A percentile compares a stretch with the other conserved stretches of the same genome.
phyloP scores from a whole-genome alignment of 2,888 invertebrate species.

The Philaethria dido region DNA sequence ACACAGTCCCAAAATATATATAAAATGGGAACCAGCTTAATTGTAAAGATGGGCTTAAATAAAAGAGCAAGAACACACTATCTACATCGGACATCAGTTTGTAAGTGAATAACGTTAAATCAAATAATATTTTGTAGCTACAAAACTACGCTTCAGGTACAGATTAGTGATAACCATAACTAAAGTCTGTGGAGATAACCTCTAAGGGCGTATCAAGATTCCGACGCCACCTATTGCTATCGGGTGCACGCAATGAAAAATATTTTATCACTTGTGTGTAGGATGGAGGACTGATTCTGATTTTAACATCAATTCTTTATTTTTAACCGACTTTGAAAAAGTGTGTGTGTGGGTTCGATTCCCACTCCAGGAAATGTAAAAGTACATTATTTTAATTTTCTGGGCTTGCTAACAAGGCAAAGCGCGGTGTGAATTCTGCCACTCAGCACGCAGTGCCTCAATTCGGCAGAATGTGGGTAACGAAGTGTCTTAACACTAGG shows the following conservation, averaged over 20 bases:
- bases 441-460: too few species aligned
- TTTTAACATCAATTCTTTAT: not conserved
- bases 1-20: too few species aligned
- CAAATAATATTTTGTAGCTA: constrained; percentile 18
- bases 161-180: constrained; percentile 24
- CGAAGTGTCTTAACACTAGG: too few species aligned
- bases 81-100: constrained; percentile 7
- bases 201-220: constrained; percentile 60
- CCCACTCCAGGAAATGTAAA: too few species aligned
- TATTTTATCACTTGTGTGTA: constrained; percentile 31
- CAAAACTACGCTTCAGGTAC: constrained; percentile 14
- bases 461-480: too few species aligned
- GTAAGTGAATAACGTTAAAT: constrained; percentile 19
- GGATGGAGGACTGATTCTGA: not conserved
- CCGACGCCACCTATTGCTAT: constrained; percentile 47
- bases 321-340: too few species aligned
- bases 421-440: too few species aligned
- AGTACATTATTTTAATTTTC: too few species aligned
- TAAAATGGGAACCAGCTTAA: too few species aligned
- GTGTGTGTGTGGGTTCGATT: too few species aligned
- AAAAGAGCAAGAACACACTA: not conserved
- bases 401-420: too few species aligned
- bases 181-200: constrained; percentile 48
- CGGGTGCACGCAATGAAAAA: constrained; percentile 37
- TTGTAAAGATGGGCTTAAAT: not conserved